Evolutionary conservation across 1,140 invertebrate genomes (phyloP), one percentile per base, ranked within the genome.

Genomic region (Reticulitermes speratus): DNA sequence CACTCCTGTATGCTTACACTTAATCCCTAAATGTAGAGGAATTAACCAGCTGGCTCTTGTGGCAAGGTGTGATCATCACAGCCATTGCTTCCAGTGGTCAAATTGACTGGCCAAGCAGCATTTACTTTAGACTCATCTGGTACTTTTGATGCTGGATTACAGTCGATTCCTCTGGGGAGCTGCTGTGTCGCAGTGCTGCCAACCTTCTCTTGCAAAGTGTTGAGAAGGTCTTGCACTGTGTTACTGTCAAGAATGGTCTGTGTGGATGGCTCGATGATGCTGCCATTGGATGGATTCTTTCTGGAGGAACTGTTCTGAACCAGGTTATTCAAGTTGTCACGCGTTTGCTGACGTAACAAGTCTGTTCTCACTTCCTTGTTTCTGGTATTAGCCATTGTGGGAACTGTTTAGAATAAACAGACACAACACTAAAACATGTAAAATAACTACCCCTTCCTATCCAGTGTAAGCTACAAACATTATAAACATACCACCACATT

Each of bases 151-250:
- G 65, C 25, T 30, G 65, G 65, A 75, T 30, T 75, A 30, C 65
- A 75, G n/a, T 75, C 65, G n/a, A 75, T 75, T 25, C 65, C 65
- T 16, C 65, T 75, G 25, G 65, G 65, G n/a, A 75, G 65, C n/a
- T 75, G 65, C n/a, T 75, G 65, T 30, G 65, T 75, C n/a, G 65
- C 65, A 75, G 65, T 75, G n/a, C n/a, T 75, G 25, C 65, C 65
- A 30, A 75, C 65, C 9, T 75, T 75, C n/a, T 55, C 16, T 55
- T 75, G 65, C 6, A 75, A 30, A 75, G 65, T 11, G 8, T 75
- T 25, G 16, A 75, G 25, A 30, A 75, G 65, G n/a, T 75, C 65
- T 75, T n/a, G 65, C n/a, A 25, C 65, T 75, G 65, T 16, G n/a
- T 75, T 75, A 75, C n/a, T 75, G 65, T 75, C 65, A 8, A 75